Conservation (phyloP, 2,113 vertebrate species). For the Chloroceryle aenea region DNA sequence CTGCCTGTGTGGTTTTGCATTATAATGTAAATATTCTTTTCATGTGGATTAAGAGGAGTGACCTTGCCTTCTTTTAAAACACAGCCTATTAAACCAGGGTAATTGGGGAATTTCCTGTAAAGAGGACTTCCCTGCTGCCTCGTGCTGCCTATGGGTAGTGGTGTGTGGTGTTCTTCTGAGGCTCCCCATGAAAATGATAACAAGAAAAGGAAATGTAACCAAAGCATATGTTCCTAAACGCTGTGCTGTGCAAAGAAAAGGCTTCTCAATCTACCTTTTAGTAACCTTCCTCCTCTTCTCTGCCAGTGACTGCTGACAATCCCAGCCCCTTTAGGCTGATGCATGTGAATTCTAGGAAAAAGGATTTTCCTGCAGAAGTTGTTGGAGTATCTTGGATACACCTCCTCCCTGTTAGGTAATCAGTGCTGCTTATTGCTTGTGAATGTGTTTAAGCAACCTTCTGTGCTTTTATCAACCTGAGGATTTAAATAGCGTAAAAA, state of each 20-base stretch:
- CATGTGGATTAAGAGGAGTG: background rate
- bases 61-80: background rate
- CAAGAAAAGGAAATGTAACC: background rate
- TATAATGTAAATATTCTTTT: background rate
- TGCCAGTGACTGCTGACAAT: background rate
- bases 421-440: background rate
- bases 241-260: background rate
- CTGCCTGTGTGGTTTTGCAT: background rate
- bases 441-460: background rate
- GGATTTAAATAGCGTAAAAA: background rate
- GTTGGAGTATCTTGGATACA: background rate
- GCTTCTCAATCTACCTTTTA: background rate
- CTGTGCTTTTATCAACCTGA: background rate
- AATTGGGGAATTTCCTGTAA: background rate
- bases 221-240: background rate
- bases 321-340: background rate
- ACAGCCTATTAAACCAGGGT: background rate
- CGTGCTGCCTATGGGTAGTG: background rate
- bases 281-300: background rate
- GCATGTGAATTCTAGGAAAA: background rate
- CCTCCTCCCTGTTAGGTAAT: background rate
- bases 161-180: background rate
- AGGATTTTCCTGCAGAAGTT: background rate
- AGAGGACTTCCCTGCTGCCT: background rate
- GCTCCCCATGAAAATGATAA: background rate